Conservation (phyloP, 1,140 invertebrate genomes). For the Macrotrachela quadricornifera region DNA sequence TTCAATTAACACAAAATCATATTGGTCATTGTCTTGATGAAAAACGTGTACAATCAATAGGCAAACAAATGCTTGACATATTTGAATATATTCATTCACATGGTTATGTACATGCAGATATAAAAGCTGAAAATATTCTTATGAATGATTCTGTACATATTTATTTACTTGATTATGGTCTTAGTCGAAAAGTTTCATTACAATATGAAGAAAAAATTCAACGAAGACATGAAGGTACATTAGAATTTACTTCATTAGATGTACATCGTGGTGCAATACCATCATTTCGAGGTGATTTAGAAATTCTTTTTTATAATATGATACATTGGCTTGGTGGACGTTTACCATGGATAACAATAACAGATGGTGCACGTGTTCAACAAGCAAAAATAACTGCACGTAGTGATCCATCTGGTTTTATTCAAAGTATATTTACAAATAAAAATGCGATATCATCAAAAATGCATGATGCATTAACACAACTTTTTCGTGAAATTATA, state of each 20-base stretch:
- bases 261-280: neutral
- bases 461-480: too few species aligned
- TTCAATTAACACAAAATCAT: neutral
- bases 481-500: too few species aligned
- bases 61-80: constrained; percentile 1
- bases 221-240: constrained; percentile 6
- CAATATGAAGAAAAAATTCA: constrained; percentile 7
- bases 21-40: neutral
- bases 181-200: neutral
- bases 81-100: constrained; percentile 7
- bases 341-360: constrained; percentile 2
- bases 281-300: neutral
- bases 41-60: neutral
- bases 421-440: too few species aligned
- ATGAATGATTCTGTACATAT: neutral
- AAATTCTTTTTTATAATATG: constrained; percentile 4
- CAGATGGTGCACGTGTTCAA: too few species aligned
- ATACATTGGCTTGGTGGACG: constrained; percentile 5
- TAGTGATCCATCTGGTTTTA: too few species aligned
- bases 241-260: constrained; percentile 7
- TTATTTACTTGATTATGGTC: constrained; percentile 8
- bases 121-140: constrained; percentile 8
- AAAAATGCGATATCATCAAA: too few species aligned
- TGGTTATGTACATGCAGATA: constrained; percentile 8
- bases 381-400: too few species aligned